Evolutionary conservation across 2,797 vertebrate genomes (phyloP), one percentile per base, ranked within the genome.

Genomic region (Neosalanx taihuensis): DNA sequence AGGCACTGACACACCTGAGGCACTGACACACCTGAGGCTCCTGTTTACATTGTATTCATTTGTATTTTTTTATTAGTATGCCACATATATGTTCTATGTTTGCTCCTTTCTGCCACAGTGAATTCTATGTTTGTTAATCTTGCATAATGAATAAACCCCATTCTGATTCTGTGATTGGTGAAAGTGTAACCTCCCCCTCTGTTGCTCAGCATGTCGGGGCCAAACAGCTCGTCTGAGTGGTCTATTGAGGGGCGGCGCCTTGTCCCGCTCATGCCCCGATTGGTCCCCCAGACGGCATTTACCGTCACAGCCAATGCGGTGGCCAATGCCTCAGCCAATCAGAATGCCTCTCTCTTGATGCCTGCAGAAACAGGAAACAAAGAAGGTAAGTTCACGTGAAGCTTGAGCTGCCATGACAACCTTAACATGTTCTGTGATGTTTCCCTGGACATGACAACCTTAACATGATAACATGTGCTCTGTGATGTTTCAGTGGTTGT

Each of bases 191-290:
- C 26, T 23, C 7, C 57, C 3, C 64, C 46, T 29, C 0, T 74
- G 0, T 61, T 59, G 31, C 90, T 49, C 80, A 99, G 98, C 82
- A 98, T 99, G 97, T 99, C 97, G 1, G 98, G 98, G 69, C 98
- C 96, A 2, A 99, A 98, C 90, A 98, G 95, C 85, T 98, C 96
- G n/a, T 96, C 97, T 0, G 96, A 99, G 75, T 99, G 98, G 98
- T 97, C 96, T 75, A 97, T 99, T 5, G 98, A 99, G 89, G 98
- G 97, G 6, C 96, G 97, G 1, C 92, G 98, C 1, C 92, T 99
- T 67, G 97, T 99, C 18, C 98, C 98, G 0, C 83, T 99, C 81
- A 98, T 99, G 97, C 98, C 98, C 0, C 92, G 98, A 4, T 92
- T 99, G 15, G 97, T 99, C 61, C 97, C 98, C 15, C 98, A 99